These are phyloP conservation scores for Nettapus auritus DNA, from an alignment of 2,113 vertebrate species.

Conservation along the genomic window DNA sequence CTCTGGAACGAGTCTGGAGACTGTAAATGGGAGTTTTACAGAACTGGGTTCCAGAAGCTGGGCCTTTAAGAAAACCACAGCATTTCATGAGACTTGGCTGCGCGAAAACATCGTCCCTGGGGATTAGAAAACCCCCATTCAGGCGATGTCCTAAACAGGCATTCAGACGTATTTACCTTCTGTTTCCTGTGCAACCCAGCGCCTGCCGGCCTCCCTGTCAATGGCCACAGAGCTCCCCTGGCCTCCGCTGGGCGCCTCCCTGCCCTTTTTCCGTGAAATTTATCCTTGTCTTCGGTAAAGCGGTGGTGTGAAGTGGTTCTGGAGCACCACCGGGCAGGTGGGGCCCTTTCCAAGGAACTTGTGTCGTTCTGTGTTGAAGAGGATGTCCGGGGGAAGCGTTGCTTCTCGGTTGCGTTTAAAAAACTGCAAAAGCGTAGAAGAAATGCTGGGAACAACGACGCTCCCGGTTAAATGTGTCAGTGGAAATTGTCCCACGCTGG, in stretches of 20 bases:
- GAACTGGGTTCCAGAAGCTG: not conserved
- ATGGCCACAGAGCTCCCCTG: not conserved
- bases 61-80: slow-evolving; percentile 41
- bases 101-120: not conserved
- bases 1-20: not conserved
- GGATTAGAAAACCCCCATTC: slow-evolving; percentile 33
- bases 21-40: not conserved
- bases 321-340: not conserved
- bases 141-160: slow-evolving; percentile 32
- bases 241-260: accelerated
- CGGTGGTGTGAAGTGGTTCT: not conserved
- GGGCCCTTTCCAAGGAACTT: not conserved
- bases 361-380: not conserved
- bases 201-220: not conserved
- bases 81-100: not conserved
- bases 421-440: not conserved
- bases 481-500: not conserved
- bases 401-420: not conserved
- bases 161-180: slow-evolving; percentile 51
- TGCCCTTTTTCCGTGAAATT: not conserved
- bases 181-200: slow-evolving; percentile 50
- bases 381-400: not conserved
- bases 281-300: not conserved
- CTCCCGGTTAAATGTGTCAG: not conserved
- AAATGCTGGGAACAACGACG: not conserved